phyloP scores from a whole-genome alignment of 2,113 vertebrate species.

The Polypterus senegalus region DNA sequence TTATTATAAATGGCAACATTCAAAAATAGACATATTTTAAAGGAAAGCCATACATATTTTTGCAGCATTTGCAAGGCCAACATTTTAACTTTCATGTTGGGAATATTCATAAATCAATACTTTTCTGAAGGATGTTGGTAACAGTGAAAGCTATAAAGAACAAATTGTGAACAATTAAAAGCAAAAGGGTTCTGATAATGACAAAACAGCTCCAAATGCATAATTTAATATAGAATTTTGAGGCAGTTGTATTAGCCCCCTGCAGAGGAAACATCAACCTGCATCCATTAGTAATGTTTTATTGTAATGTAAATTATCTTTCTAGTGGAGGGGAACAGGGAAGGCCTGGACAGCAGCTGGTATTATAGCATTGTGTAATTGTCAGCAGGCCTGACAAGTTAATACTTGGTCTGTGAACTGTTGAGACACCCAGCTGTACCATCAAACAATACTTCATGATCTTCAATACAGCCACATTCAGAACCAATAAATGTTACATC shows the following conservation, averaged over 20 bases:
- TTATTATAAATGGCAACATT: too few species aligned
- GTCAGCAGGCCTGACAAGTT: constrained; percentile 13
- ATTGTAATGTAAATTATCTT: constrained; percentile 49
- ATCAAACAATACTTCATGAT: constrained; percentile 8
- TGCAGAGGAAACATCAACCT: constrained; percentile 31
- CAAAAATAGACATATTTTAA: too few species aligned
- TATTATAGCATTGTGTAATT: constrained; percentile 17
- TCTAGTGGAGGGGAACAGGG: constrained; percentile 18
- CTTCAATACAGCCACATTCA: constrained; percentile 8
- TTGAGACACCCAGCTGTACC: constrained; percentile 9
- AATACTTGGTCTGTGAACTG: constrained; percentile 6
- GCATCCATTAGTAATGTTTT: constrained; percentile 32
- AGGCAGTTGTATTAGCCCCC: constrained; percentile 40
- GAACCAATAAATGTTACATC: constrained; percentile 8
- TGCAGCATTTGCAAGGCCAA: too few species aligned
- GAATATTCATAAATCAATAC: not conserved
- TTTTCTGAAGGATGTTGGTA: not conserved
- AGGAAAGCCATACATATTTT: too few species aligned
- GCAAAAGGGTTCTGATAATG: constrained; percentile 13
- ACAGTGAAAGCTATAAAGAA: constrained; percentile 5
- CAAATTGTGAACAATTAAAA: constrained; percentile 9
- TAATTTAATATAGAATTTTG: constrained; percentile 21
- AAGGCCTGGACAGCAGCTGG: constrained; percentile 15
- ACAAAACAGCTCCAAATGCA: constrained; percentile 5
- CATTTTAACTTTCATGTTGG: too few species aligned